Evolutionary conservation across 2,113 vertebrate genomes (phyloP), one percentile per base, ranked within the genome.

Genomic region (Crypturellus undulatus): DNA sequence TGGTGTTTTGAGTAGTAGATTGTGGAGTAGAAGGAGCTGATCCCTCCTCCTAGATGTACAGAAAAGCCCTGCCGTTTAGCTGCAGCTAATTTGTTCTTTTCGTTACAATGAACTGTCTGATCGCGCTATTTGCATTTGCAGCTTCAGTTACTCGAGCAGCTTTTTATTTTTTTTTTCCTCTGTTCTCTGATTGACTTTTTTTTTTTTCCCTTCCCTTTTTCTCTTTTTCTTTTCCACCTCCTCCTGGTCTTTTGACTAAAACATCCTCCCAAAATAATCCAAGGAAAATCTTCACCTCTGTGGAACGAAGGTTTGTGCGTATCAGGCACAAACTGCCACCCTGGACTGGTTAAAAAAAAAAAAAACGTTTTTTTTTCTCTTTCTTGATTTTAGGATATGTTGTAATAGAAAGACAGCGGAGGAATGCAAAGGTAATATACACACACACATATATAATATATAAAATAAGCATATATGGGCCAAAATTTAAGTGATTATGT

Each of bases 21-120:
- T 78, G 84, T 36, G 79, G 94, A 91, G 73, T 77, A 38, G 88
- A 51, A 95, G 85, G 85, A 87, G 76, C 84, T 87, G 96, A 93
- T 89, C 86, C 94, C 95, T 96, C 94, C 94, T 96, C 94, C 95
- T 67, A 88, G 91, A 94, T 83, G 89, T 62, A 8, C 90, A 76
- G 90, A 62, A 79, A 26, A 88, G 79, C 76, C 8, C 78, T 82
- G 95, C 82, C 91, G 67, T 43, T 59, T 34, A 62, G 26, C 10
- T 38, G 68, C 5, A 40, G 28, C 81, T 64, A 22, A 79, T 75
- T 49, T 79, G 62, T 82, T 78, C 80, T 89, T 79, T 79, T 62
- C 42, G 51, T 70, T 76, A 70, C 86, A 79, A 54, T 76, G 73
- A 86, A 86, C 71, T 80, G 76, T 65, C 92, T 88, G 81, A 67